These are phyloP conservation scores for Fundulus diaphanus DNA, from an alignment of 2,797 vertebrate genomes.

Conservation along the genomic window DNA sequence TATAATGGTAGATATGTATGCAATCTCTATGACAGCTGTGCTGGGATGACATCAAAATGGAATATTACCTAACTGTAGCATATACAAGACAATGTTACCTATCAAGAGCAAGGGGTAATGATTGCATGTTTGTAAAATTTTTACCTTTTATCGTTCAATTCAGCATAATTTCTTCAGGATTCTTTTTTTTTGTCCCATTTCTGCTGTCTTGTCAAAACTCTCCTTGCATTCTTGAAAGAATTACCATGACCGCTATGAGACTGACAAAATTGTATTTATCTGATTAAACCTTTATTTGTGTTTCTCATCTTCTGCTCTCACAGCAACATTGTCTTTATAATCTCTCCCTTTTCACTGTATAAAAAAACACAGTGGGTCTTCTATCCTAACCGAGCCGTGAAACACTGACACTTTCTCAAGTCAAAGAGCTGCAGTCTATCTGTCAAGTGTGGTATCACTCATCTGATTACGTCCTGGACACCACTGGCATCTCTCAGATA, in stretches of 20 bases:
- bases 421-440: conserved; percentile 53
- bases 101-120: neutral
- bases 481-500: conserved; percentile 57
- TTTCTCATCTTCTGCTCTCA: neutral
- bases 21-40: neutral
- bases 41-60: neutral
- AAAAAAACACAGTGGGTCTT: conserved; percentile 37
- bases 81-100: neutral
- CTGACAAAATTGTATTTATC: neutral
- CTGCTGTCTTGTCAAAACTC: neutral
- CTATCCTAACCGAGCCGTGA: conserved; percentile 20
- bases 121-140: neutral
- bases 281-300: neutral
- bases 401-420: conserved; percentile 43
- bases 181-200: neutral
- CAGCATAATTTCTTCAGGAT: neutral
- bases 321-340: conserved; percentile 11
- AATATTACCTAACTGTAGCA: neutral
- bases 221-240: neutral
- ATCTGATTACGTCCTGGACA: conserved; percentile 65
- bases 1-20: too few species aligned
- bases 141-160: neutral
- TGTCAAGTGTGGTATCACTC: conserved; percentile 61
- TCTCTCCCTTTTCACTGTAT: conserved; percentile 12
- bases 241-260: neutral